phyloP scores from a whole-genome alignment of 2,113 vertebrate genomes.

The Archilochus colubris region DNA sequence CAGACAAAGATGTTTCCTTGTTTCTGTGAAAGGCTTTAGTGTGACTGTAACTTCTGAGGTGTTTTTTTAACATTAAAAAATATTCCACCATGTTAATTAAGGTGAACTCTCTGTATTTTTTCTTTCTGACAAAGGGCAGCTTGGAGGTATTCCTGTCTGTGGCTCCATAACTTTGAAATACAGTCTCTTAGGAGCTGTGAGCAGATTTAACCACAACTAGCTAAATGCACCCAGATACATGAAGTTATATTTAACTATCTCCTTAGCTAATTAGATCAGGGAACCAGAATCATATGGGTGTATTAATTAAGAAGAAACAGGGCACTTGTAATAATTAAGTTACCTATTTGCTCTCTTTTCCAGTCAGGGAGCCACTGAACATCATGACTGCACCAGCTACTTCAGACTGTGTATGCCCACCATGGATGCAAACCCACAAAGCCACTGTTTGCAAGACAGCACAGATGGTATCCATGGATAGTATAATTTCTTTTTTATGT shows the following conservation, averaged over 20 bases:
- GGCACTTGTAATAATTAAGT: neutral
- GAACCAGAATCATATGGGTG: neutral
- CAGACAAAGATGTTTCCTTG: neutral
- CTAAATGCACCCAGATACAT: neutral
- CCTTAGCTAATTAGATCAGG: conserved; percentile 19
- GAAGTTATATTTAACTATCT: conserved; percentile 33
- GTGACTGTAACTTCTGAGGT: neutral
- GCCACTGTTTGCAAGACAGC: neutral
- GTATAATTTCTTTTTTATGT: neutral
- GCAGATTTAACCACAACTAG: conserved; percentile 1
- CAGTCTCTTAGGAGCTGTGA: neutral
- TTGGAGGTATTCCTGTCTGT: neutral
- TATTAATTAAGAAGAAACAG: neutral
- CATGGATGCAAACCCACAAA: neutral
- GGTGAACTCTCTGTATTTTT: neutral
- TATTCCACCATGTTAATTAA: neutral
- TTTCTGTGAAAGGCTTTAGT: neutral
- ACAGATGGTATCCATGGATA: neutral
- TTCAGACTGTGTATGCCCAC: neutral
- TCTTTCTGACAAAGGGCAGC: conserved; percentile 4
- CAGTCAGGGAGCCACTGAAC: neutral
- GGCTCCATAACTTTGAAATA: neutral
- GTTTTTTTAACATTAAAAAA: neutral
- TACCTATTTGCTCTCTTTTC: neutral
- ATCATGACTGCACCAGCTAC: neutral